Percentiles rank a stretch among this genome's conserved stretches.
Evolutionary conservation across 2,113 vertebrate species (phyloP).

Genomic region (Peucedramus taeniatus): DNA sequence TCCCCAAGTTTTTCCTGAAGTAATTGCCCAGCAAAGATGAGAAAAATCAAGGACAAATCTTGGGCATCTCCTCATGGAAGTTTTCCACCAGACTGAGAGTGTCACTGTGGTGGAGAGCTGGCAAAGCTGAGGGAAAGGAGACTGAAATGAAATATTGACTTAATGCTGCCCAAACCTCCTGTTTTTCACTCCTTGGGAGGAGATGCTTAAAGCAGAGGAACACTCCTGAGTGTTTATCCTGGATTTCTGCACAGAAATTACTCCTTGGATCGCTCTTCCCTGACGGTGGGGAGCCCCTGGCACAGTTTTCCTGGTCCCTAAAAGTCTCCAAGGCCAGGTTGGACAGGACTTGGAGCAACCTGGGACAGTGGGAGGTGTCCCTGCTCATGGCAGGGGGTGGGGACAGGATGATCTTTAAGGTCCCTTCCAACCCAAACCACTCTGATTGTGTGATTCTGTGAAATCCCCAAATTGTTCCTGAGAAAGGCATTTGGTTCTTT

Average conservation of each 20-base stretch:
- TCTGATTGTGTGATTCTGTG: neutral
- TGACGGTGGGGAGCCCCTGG: no score
- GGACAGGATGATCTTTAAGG: neutral
- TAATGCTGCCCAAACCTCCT: neutral
- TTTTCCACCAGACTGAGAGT: neutral
- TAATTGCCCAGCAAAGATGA: neutral
- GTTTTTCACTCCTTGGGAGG: neutral
- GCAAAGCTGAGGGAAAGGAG: neutral
- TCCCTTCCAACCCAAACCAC: rapidly evolving
- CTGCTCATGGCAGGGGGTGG: neutral
- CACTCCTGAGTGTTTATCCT: neutral
- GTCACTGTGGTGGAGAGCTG: neutral
- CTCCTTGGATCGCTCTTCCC: neutral
- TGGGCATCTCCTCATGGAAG: neutral
- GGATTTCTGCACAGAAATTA: neutral
- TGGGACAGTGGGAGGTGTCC: neutral
- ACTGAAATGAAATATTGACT: neutral
- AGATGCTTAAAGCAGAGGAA: neutral
- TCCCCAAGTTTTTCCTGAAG: neutral
- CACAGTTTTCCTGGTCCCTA: neutral
- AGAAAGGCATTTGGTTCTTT: neutral
- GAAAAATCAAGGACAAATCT: neutral
- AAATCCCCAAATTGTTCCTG: neutral
- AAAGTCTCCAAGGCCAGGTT: neutral
- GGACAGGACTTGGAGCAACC: rapidly evolving